A percentile compares a stretch with the other conserved stretches of the same genome.
These are phyloP conservation scores for Anoplopoma fimbria DNA, from an alignment of 2,113 vertebrate species.

Conservation along the genomic window DNA sequence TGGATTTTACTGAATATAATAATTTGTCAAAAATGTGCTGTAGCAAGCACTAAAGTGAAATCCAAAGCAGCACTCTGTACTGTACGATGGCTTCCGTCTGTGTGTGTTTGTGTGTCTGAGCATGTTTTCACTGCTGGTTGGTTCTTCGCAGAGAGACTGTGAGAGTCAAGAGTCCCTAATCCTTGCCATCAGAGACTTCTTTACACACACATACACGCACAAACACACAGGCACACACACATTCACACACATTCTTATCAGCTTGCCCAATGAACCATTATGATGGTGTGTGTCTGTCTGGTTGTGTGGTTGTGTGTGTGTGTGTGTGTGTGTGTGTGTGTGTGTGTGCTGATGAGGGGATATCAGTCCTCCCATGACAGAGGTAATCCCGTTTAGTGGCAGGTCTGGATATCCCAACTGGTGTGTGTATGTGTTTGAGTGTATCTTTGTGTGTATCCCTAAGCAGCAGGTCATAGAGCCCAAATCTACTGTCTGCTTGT, in stretches of 20 bases:
- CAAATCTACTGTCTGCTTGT: conserved; percentile 60
- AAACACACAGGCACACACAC: conserved; percentile 21
- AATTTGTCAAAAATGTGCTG: conserved; percentile 47
- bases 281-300: conserved; percentile 44
- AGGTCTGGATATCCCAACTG: conserved; percentile 76
- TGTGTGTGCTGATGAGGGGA: conserved; percentile 70
- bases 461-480: conserved; percentile 68
- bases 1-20: conserved; percentile 43
- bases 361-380: conserved; percentile 76
- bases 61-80: conserved; percentile 45
- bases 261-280: conserved; percentile 76
- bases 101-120: conserved; percentile 22
- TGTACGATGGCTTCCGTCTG: neutral
- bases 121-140: conserved; percentile 55
- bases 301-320: neutral
- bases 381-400: conserved; percentile 80
- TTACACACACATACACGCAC: conserved; percentile 31
- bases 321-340: conserved; percentile 37
- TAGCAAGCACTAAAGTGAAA: conserved; percentile 51
- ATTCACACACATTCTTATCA: conserved; percentile 60
- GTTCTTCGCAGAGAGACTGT: conserved; percentile 67
- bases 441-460: conserved; percentile 57
- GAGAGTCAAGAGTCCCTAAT: conserved; percentile 78
- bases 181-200: conserved; percentile 77
- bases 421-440: conserved; percentile 43